These are phyloP conservation scores for Pelodiscus sinensis DNA, from an alignment of 2,113 vertebrate genomes.

Conservation along the genomic window DNA sequence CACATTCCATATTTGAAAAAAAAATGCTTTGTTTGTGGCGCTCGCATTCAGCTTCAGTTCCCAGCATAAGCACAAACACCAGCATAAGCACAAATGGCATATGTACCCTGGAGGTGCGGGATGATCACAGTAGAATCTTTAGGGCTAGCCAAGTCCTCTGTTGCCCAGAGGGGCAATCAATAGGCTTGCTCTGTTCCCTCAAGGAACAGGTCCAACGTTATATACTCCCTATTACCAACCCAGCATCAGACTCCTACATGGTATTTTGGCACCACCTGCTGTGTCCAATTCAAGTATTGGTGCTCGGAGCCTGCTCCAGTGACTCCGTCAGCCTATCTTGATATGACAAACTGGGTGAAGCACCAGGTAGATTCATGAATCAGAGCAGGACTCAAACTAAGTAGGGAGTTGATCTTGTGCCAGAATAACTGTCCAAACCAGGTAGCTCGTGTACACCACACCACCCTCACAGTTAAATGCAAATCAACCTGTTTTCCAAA, in stretches of 20 bases:
- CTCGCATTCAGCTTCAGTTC: not conserved
- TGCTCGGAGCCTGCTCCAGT: not conserved
- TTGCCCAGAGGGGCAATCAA: not conserved
- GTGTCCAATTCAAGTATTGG: rapidly evolving
- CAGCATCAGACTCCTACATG: rapidly evolving
- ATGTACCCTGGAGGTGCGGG: not conserved
- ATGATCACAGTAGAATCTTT: not conserved
- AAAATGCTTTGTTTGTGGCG: not conserved
- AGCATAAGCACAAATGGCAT: not conserved
- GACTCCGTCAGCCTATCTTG: not conserved
- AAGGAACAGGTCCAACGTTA: not conserved
- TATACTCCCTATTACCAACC: not conserved
- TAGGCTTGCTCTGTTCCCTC: too few species aligned
- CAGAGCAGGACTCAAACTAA: not conserved
- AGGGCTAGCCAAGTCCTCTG: not conserved
- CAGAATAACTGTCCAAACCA: not conserved
- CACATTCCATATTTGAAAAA: not conserved
- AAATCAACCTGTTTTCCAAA: not conserved
- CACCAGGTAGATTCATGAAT: not conserved
- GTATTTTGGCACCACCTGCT: rapidly evolving
- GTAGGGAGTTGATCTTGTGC: not conserved
- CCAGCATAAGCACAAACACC: not conserved
- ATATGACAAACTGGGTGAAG: rapidly evolving
- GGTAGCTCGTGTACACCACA: rapidly evolving
- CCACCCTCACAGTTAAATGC: rapidly evolving